Evolutionary conservation across 2,888 invertebrate species (phyloP).

Genomic region (Apantesis nais): DNA sequence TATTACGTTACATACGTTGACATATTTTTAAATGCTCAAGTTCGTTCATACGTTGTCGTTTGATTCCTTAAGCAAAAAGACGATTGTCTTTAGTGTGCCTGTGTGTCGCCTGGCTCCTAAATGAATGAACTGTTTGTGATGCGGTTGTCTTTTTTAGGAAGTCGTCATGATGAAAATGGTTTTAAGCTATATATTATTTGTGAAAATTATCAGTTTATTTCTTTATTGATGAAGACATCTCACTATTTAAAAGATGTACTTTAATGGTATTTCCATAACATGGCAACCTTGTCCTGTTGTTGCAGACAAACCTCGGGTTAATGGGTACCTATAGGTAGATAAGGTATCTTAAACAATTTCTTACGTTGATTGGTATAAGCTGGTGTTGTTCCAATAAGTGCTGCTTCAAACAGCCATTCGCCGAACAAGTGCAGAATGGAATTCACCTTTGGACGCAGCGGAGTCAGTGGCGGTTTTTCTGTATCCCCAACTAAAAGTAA

Average conservation of each 20-base stretch:
- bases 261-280: not conserved
- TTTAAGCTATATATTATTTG: too few relatives aligned
- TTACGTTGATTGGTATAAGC: slow-evolving; percentile 65
- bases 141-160: too few relatives aligned
- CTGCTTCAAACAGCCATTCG: slow-evolving; percentile 98
- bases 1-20: too few relatives aligned
- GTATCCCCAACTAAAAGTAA: slow-evolving; percentile 83
- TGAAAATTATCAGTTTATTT: too few relatives aligned
- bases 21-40: too few relatives aligned
- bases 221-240: not conserved
- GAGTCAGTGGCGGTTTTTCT: slow-evolving; percentile 88
- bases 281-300: not conserved
- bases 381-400: slow-evolving; percentile 91
- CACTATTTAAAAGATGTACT: not conserved
- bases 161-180: too few relatives aligned
- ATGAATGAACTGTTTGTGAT: too few relatives aligned
- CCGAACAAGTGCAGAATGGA: slow-evolving; percentile 98
- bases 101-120: too few relatives aligned
- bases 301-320: not conserved
- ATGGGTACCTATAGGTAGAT: not conserved
- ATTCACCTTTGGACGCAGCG: slow-evolving; percentile 95
- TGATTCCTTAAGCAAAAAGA: too few relatives aligned
- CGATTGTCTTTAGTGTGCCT: too few relatives aligned
- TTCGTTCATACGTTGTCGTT: too few relatives aligned
- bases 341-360: slow-evolving; percentile 35